Percentiles rank a stretch among this genome's conserved stretches.
These are phyloP conservation scores for Heteronetta atricapilla DNA, from an alignment of 2,113 vertebrate species.

Conservation along the genomic window DNA sequence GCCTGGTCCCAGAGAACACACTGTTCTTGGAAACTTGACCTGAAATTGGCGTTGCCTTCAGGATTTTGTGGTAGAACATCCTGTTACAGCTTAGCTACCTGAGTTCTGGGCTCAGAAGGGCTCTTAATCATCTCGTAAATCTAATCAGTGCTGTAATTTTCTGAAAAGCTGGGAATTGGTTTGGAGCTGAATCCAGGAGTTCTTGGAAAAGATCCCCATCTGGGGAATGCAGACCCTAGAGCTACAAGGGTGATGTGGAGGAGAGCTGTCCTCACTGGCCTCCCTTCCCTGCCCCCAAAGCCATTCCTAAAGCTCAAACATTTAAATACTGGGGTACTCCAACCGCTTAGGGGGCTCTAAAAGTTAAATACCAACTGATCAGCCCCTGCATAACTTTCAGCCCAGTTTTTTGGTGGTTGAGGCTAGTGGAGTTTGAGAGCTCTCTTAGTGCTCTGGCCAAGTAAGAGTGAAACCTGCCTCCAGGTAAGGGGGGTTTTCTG, in stretches of 20 bases:
- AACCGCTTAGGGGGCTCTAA: not conserved
- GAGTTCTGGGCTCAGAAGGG: not conserved
- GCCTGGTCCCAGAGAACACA: not conserved
- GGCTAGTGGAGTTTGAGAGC: not conserved
- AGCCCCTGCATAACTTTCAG: not conserved
- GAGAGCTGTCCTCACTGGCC: not conserved
- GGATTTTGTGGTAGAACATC: constrained; percentile 16
- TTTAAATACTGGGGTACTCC: not conserved
- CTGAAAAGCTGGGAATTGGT: not conserved
- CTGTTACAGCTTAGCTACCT: not conserved
- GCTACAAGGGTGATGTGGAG: not conserved
- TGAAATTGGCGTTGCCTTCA: not conserved
- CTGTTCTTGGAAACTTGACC: constrained; percentile 16
- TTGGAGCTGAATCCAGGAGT: constrained; percentile 13
- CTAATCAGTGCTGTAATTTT: constrained; percentile 27
- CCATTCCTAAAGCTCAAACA: not conserved
- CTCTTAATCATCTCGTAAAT: constrained; percentile 30
- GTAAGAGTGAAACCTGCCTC: not conserved
- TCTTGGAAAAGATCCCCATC: not conserved
- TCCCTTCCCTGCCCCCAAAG: not conserved
- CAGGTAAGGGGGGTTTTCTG: not conserved
- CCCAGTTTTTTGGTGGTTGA: not conserved
- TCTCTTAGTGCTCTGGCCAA: not conserved
- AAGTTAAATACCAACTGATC: not conserved
- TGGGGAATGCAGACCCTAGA: not conserved